A percentile compares a stretch with the other conserved stretches of the same genome.
Conservation (phyloP, 2,113 vertebrate species). For the Coryphaenoides rupestris region DNA sequence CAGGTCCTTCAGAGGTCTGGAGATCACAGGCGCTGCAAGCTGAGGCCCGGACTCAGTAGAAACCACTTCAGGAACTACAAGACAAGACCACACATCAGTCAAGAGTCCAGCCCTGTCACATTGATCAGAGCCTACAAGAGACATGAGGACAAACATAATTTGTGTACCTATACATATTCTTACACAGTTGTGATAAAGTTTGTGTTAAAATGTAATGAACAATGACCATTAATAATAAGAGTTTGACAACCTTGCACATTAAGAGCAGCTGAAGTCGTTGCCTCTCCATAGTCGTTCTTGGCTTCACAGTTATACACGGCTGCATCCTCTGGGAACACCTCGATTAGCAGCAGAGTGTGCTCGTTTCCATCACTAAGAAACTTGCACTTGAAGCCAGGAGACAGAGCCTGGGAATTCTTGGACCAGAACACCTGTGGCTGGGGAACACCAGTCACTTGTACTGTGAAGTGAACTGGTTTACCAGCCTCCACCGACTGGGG, state of each 20-base stretch:
- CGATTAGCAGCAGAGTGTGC: conserved; percentile 85
- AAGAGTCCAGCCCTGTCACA: no score
- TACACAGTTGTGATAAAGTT: background rate
- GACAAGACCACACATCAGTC: no score
- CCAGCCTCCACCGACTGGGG: conserved; percentile 78
- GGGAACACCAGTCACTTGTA: conserved; percentile 80
- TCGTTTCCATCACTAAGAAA: conserved; percentile 87
- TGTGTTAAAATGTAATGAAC: background rate
- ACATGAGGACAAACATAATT: background rate
- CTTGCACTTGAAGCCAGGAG: conserved; percentile 83
- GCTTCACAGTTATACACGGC: conserved; percentile 85
- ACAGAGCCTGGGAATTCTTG: conserved; percentile 85
- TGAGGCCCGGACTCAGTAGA: conserved; percentile 78
- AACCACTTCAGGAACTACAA: conserved; percentile 83
- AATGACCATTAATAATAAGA: background rate
- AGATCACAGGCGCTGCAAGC: conserved; percentile 78
- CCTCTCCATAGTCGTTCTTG: conserved; percentile 85
- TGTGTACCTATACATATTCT: background rate
- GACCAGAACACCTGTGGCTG: conserved; percentile 87
- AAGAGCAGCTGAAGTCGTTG: conserved; percentile 82
- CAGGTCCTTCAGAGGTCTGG: conserved; percentile 74
- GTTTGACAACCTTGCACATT: conserved; percentile 80
- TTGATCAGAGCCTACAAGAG: background rate
- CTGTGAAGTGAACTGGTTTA: conserved; percentile 83
- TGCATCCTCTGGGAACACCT: conserved; percentile 87